Evolutionary conservation across 2,888 invertebrate genomes (phyloP).

Genomic region (Heliconius cydno): DNA sequence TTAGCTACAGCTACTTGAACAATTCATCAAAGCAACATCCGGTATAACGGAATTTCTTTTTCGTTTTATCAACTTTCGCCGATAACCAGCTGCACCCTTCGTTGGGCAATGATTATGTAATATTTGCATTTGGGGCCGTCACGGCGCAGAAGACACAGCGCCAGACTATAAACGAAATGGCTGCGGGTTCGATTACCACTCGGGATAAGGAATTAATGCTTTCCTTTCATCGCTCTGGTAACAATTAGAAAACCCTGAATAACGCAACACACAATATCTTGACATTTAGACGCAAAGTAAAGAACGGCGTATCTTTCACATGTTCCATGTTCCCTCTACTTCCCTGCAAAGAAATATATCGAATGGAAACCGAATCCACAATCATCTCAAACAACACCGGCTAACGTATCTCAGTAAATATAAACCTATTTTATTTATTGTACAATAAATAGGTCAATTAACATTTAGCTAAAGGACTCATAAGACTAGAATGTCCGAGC

Average conservation of each 20-base stretch:
- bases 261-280: too few relatives aligned
- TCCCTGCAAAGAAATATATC: too few relatives aligned
- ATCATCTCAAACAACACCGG: too few relatives aligned
- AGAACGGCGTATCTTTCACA: too few relatives aligned
- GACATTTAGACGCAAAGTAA: too few relatives aligned
- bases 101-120: constrained; percentile 20
- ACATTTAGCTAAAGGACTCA: constrained; percentile 4
- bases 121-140: neutral
- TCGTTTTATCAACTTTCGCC: constrained; percentile 38
- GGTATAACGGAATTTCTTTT: constrained; percentile 29
- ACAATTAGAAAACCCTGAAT: too few relatives aligned
- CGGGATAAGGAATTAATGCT: too few relatives aligned
- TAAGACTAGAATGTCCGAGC: neutral
- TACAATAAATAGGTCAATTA: constrained; percentile 20
- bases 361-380: too few relatives aligned
- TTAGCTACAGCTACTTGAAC: neutral
- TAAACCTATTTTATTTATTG: neutral
- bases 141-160: neutral
- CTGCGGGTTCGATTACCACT: neutral
- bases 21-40: constrained; percentile 9
- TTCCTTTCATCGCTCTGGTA: too few relatives aligned
- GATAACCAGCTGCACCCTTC: constrained; percentile 33
- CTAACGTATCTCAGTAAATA: neutral
- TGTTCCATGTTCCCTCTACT: too few relatives aligned
- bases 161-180: neutral